Evolutionary conservation across 2,888 invertebrate genomes (phyloP), one percentile per base, ranked within the genome.

Genomic region (Agriopis marginaria): DNA sequence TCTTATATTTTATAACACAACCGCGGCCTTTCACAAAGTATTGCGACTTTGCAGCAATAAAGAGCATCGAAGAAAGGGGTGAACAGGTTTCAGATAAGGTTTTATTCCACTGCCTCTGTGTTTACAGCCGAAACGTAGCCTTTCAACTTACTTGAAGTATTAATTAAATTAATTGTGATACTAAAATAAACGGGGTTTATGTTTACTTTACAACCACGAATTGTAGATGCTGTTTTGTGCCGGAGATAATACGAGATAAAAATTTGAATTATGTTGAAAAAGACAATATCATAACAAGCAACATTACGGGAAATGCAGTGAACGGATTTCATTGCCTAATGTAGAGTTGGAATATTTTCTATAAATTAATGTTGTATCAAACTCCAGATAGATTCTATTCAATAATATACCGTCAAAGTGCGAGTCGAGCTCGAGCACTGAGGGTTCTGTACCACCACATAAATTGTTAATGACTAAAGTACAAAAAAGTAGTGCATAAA

Each of bases 11-110:
- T 63, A 42, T 12, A 32, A 7, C 54, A 66, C 44, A 51, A n/a
- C 54, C 54, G 39, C 45, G 66, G 63, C 54, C 54, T 72, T 69
- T 82, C 79, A 86, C 84, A 89, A 88, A 90, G 87, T 87, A 84
- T 88, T 82, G 81, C 75, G 80, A 82, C 82, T 86, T 84, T 82
- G 80, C 81, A 78, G 83, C 84, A 86, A 89, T 88, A 89, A 89
- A 88, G 82, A 84, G 79, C 86, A 85, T 84, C 84, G 85, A 89
- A 82, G 86, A 81, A 89, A 87, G 83, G 85, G 86, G 83, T 85
- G 82, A 78, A 79, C 75, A 70, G 68, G 70, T 76, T 80, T 76
- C 76, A 85, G 88, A 89, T 88, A 89, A 88, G 83, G 84, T 81
- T 86, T 84, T 83, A 82, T 85, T 84, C 77, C 77, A 76, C 69